These are phyloP conservation scores for Drosophila differens DNA, from an alignment of 2,888 invertebrate species.

Conservation along the genomic window DNA sequence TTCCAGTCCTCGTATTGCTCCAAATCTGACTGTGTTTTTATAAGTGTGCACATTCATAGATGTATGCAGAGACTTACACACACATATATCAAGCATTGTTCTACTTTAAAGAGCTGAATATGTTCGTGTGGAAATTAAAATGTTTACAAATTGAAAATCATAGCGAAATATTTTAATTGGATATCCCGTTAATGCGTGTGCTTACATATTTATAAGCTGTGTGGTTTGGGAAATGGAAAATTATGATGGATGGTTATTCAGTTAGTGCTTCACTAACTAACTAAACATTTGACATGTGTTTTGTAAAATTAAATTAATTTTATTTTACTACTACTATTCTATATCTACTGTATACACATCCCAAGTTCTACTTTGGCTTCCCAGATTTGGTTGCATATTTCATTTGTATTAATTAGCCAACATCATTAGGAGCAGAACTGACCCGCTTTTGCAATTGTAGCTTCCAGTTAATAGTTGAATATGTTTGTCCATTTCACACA, in stretches of 20 bases:
- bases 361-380: background rate
- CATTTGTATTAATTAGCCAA: conserved; percentile 73
- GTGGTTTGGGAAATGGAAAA: background rate
- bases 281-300: background rate
- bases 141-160: conserved; percentile 64
- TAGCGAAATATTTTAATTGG: conserved; percentile 77
- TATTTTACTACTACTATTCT: background rate
- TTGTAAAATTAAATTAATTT: background rate
- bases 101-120: conserved; percentile 35
- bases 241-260: background rate
- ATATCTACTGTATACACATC: background rate
- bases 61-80: background rate
- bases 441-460: conserved; percentile 61
- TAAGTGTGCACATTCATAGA: conserved; percentile 22
- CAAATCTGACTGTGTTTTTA: conserved; percentile 53
- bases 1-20: conserved; percentile 68
- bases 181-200: conserved; percentile 43
- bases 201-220: background rate
- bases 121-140: conserved; percentile 43
- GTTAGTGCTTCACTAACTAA: background rate
- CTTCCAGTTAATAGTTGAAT: conserved; percentile 27
- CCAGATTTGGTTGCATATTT: conserved; percentile 17
- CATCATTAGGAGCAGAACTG: conserved; percentile 64
- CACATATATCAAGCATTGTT: conserved; percentile 31
- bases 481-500: conserved; percentile 13